Conservation (phyloP, 2,888 invertebrate species). For the Onchidella celtica region DNA sequence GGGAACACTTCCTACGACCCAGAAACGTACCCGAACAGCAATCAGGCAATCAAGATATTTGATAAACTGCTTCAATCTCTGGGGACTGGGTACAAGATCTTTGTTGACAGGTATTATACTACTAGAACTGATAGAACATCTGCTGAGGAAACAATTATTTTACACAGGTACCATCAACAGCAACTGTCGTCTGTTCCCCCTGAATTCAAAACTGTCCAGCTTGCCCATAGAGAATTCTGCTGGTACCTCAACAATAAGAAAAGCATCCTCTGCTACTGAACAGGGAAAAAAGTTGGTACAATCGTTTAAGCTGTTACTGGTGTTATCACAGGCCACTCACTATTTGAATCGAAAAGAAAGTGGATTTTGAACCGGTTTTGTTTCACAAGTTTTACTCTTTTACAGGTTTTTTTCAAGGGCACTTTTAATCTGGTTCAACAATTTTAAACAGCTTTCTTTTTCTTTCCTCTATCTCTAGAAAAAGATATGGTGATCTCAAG, state of each 20-base stretch:
- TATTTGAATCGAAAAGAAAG: no score
- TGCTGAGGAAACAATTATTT: background rate
- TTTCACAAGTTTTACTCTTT: no score
- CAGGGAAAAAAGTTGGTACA: no score
- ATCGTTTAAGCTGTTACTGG: no score
- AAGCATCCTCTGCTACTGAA: background rate
- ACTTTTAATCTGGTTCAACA: no score
- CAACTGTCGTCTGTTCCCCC: background rate
- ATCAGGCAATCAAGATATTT: background rate
- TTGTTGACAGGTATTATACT: constrained; percentile 12
- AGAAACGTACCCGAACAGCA: background rate
- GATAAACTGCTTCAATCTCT: background rate
- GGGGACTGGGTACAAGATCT: background rate
- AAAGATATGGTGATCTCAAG: no score
- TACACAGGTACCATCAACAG: background rate
- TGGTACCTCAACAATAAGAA: background rate
- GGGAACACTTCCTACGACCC: background rate
- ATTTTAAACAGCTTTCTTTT: no score
- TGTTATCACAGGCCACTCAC: no score
- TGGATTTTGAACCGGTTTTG: no score
- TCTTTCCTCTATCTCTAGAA: no score
- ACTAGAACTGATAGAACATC: background rate
- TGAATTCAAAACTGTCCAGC: background rate
- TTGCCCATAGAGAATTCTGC: background rate
- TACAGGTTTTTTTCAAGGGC: no score